Base-by-base conservation (phyloP, 2,888 invertebrate genomes). In the Cantharis nigra region DNA sequence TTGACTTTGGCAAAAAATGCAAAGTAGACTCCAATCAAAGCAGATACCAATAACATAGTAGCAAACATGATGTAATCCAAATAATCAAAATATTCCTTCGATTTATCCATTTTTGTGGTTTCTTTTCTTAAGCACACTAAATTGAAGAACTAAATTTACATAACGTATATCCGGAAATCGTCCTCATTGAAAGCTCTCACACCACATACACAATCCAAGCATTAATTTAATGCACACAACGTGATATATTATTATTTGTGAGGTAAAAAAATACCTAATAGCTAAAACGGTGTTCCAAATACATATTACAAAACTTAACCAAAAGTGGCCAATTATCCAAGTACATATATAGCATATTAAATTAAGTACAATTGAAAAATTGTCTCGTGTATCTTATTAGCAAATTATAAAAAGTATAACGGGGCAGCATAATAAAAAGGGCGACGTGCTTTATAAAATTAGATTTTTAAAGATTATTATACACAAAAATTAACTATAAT, bases 11-110 rank as follows among this genome's bases (percentile, higher is more conserved):
- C 92, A 84, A 92, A 93, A 87, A 92, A 94, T 3, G 93, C 94
- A 82, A 93, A 93, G 87, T 94, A 93, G 30, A 94, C 90, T 0
- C 94, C 94, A 81, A 94, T 92, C 71, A 92, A 83, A 0, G 93
- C 91, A 0, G 94, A 94, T 3, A 92, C 82, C 23, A 92, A 87
- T 78, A 94, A 88, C 93, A 94, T 92, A 9, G 88, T 88, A 4
- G 91, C 92, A 83, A 94, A 94, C 69, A 94, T 93, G 62, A 91
- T 84, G 83, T 92, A 93, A 87, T 94, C 94, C 81, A 93, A 87
- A 86, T 90, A 88, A 82, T 92, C 92, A 85, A 93, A 93, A 76
- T 87, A 86, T 26, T 67, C 23, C n/a, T 67, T 67, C n/a, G 20
- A 23, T 77, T 84, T 84, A 72, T 85, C 84, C 16, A 81, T 79